These are phyloP conservation scores for Heliconius ismenius DNA, from an alignment of 2,888 invertebrate genomes.

Conservation along the genomic window DNA sequence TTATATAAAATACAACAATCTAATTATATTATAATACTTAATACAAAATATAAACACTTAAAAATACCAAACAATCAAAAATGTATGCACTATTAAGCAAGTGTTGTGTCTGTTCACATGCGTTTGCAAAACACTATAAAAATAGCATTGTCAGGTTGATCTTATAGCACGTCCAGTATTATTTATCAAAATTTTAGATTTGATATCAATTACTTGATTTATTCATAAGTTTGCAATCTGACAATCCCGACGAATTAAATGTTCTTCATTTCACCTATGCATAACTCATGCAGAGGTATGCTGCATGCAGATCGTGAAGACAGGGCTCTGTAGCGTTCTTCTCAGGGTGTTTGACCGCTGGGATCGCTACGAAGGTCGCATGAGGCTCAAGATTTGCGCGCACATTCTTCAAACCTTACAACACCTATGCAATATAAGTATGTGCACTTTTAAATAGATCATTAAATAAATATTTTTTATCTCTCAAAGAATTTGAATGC, in stretches of 20 bases:
- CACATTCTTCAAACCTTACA: constrained; percentile 83
- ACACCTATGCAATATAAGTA: constrained; percentile 84
- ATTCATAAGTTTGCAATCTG: constrained; percentile 4
- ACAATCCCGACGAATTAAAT: constrained; percentile 17
- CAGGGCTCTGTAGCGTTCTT: constrained; percentile 80
- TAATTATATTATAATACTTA: background rate
- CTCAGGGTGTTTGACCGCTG: constrained; percentile 84
- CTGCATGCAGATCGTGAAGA: constrained; percentile 84
- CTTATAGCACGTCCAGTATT: background rate
- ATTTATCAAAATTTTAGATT: background rate
- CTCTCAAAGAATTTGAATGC: background rate
- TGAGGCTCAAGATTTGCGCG: constrained; percentile 83
- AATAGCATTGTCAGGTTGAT: constrained; percentile 8
- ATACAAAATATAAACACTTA: background rate
- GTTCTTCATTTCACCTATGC: constrained; percentile 57
- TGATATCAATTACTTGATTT: background rate
- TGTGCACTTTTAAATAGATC: constrained; percentile 54
- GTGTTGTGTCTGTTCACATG: background rate
- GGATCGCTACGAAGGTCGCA: constrained; percentile 84
- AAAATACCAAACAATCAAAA: background rate
- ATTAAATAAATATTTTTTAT: constrained; percentile 1
- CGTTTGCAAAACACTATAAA: background rate
- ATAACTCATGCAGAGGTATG: constrained; percentile 82
- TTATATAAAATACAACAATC: background rate
- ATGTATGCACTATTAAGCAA: constrained; percentile 3